Evolutionary conservation across 2,113 vertebrate species (phyloP).

Genomic region (Leptobrachium leishanense): DNA sequence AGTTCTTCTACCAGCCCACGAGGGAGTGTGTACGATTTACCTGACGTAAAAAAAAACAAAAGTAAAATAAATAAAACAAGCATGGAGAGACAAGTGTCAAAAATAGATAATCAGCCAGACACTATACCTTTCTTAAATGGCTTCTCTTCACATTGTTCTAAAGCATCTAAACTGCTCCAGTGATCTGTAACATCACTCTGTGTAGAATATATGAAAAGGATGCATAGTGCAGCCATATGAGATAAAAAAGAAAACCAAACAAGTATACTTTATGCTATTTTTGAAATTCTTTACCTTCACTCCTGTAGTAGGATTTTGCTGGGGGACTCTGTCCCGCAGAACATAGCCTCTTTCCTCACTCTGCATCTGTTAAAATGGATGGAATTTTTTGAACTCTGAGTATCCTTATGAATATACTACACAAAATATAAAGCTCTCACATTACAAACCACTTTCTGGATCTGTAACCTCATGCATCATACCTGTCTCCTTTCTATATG

Average conservation of each 20-base stretch:
- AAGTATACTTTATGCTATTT: neutral
- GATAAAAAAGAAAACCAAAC: neutral
- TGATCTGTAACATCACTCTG: conserved; percentile 67
- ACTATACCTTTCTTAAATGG: conserved; percentile 75
- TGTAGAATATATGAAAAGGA: neutral
- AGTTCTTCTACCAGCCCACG: conserved; percentile 59
- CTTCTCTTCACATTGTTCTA: conserved; percentile 65
- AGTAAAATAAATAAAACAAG: neutral
- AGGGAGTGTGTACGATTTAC: conserved; percentile 75
- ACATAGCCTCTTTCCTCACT: conserved; percentile 26
- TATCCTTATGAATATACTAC: too few relatives aligned
- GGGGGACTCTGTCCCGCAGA: neutral
- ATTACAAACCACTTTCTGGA: too few relatives aligned
- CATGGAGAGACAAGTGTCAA: neutral
- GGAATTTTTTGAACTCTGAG: too few relatives aligned
- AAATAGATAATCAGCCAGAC: neutral
- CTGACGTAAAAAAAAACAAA: conserved; percentile 56
- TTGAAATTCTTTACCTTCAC: conserved; percentile 3
- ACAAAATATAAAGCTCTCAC: too few relatives aligned
- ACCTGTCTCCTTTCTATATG: conserved; percentile 70
- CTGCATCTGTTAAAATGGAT: conserved; percentile 3
- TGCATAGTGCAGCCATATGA: accelerated
- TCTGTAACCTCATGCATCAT: neutral
- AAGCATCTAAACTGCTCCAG: conserved; percentile 81
- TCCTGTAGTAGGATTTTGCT: neutral